Percentiles rank a stretch among this genome's conserved stretches.
Conservation (phyloP, 1,140 invertebrate species). For the Drosophila quadrilineata region DNA sequence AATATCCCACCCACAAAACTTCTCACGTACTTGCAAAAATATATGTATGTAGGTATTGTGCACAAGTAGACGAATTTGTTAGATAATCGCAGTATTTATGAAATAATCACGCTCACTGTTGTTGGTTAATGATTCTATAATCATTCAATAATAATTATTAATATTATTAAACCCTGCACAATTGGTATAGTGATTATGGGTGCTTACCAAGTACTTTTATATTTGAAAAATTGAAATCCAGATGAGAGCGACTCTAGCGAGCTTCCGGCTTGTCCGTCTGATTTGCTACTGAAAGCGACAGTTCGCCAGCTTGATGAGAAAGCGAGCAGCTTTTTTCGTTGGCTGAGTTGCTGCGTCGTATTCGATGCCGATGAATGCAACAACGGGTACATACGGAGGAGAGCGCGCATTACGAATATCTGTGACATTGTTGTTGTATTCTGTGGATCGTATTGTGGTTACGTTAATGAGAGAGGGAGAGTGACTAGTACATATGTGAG, state of each 20-base stretch:
- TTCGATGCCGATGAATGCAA: conserved; percentile 10
- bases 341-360: conserved; percentile 10
- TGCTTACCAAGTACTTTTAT: conserved; percentile 64
- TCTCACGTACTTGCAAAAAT: background rate
- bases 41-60: conserved; percentile 9
- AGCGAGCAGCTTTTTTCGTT: conserved; percentile 11
- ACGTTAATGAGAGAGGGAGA: background rate
- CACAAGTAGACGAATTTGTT: conserved; percentile 31
- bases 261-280: conserved; percentile 56
- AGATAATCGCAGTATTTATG: conserved; percentile 49
- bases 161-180: no score
- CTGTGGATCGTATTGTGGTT: conserved; percentile 35
- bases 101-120: no score
- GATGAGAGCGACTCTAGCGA: conserved; percentile 38
- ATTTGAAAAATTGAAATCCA: conserved; percentile 57
- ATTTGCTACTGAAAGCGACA: conserved; percentile 58
- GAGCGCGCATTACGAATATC: conserved; percentile 31
- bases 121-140: no score
- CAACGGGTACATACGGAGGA: conserved; percentile 10
- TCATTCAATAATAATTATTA: no score
- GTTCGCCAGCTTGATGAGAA: conserved; percentile 14
- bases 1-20: background rate
- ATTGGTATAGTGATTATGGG: no score
- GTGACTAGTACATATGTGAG: background rate
- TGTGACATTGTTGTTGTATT: conserved; percentile 33